Evolutionary conservation across 2,888 invertebrate species (phyloP), one percentile per base, ranked within the genome.

Genomic region (Protodeltote pygarga): DNA sequence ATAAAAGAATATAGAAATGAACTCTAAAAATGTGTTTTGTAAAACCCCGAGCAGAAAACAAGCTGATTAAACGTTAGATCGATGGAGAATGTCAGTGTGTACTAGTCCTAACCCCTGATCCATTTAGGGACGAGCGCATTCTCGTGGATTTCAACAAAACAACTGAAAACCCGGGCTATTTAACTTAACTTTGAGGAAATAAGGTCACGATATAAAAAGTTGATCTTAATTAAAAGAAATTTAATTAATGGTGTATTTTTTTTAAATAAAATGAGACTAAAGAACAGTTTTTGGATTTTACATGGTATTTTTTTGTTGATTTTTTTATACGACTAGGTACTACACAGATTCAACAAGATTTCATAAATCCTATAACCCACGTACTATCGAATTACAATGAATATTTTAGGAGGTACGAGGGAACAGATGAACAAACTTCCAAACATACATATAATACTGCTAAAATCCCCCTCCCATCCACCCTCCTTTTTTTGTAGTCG

Each of bases 101-200:
- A 49, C 15, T 17, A 41, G 44, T 19, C 55, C 46, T 61, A 61
- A 61, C 38, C 27, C 44, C 13, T 58, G 40, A 58, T 49, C 46
- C 58, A 65, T 69, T 68, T 65, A 57, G 49, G 17, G 14, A 31
- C 51, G 35, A 31, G 27, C 24, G 27, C 44, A 44, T 49, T 48
- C 24, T 51, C 39, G 27, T 40, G 33, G 42, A 46, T 51, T 60
- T 47, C 10, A 42, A 54, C 54, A 57, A 64, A 63, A 60, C 51
- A 37, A 42, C 32, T 41, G 42, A 15, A 25, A 25, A 13, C 32
- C 17, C 23, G 6, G 16, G 4, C 13, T 25, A 28, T 39, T 40
- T 34, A 40, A 41, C 9, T 16, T 31, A 24, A 21, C 9, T 39
- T 54, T 19, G n/a, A 17, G 13, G 5, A 42, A 19, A 14, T 14